A percentile compares a stretch with the other conserved stretches of the same genome.
Conservation (phyloP, 2,113 vertebrate genomes). For the Entomyzon cyanotis region DNA sequence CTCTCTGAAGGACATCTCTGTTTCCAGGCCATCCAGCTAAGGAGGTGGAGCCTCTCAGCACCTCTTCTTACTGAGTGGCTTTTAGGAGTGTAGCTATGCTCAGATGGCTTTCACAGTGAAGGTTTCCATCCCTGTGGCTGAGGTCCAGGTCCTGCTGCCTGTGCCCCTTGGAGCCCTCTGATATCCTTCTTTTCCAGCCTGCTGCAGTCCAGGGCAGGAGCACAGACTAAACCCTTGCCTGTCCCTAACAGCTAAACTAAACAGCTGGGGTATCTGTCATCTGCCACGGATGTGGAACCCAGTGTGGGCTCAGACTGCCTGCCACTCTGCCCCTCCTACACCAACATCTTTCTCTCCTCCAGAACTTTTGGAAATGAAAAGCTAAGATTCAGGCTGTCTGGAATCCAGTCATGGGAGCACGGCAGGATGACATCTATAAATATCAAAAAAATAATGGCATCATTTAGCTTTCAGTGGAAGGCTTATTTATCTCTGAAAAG, state of each 20-base stretch:
- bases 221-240: neutral
- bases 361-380: neutral
- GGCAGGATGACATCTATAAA: slow-evolving; percentile 8
- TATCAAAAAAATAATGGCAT: slow-evolving; percentile 6
- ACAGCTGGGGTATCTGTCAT: neutral
- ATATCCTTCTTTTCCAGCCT: neutral
- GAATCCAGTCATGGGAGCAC: neutral
- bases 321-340: neutral
- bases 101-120: neutral
- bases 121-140: neutral
- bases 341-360: neutral
- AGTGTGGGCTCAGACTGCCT: fast-evolving
- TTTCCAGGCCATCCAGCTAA: neutral
- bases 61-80: neutral
- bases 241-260: neutral
- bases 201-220: fast-evolving
- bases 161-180: neutral
- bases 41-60: neutral
- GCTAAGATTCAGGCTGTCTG: neutral
- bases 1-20: neutral
- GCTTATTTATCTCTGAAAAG: slow-evolving; percentile 44
- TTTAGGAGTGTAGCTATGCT: neutral
- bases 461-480: slow-evolving; percentile 25
- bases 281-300: neutral
- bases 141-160: neutral